phyloP scores from a whole-genome alignment of 2,113 vertebrate genomes.

The Ornithorhynchus anatinus region DNA sequence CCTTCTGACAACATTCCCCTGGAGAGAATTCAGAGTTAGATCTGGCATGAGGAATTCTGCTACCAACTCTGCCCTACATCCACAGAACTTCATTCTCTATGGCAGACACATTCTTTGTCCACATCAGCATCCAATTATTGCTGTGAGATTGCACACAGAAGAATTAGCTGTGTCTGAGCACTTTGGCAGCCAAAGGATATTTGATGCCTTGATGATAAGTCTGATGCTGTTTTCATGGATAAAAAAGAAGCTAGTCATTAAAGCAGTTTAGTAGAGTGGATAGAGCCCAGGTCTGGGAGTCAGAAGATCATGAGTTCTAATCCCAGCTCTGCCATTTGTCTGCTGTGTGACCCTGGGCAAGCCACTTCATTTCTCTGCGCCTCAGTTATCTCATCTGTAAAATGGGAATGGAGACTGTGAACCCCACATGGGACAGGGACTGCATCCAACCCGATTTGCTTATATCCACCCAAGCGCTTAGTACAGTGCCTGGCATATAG shows the following conservation, averaged over 20 bases:
- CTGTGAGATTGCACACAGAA: slow-evolving; percentile 5
- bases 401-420: too few relatives aligned
- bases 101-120: not conserved
- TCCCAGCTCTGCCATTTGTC: too few relatives aligned
- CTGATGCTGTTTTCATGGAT: not conserved
- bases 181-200: slow-evolving; percentile 5
- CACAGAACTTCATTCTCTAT: not conserved
- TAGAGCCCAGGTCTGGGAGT: too few relatives aligned
- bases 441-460: too few relatives aligned
- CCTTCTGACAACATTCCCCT: not conserved
- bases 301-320: too few relatives aligned
- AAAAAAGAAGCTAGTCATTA: slow-evolving; percentile 11
- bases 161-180: not conserved
- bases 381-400: too few relatives aligned
- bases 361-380: too few relatives aligned
- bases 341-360: too few relatives aligned
- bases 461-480: too few relatives aligned
- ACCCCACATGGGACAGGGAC: too few relatives aligned
- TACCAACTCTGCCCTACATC: not conserved
- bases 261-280: too few relatives aligned
- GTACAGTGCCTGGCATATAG: too few relatives aligned
- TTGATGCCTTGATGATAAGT: slow-evolving; percentile 3
- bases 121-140: slow-evolving; percentile 8
- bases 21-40: slow-evolving; percentile 3
- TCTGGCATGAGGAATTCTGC: not conserved